Percentiles rank a stretch among this genome's conserved stretches.
Evolutionary conservation across 2,888 invertebrate genomes (phyloP).

Genomic region (Drosophila merina): DNA sequence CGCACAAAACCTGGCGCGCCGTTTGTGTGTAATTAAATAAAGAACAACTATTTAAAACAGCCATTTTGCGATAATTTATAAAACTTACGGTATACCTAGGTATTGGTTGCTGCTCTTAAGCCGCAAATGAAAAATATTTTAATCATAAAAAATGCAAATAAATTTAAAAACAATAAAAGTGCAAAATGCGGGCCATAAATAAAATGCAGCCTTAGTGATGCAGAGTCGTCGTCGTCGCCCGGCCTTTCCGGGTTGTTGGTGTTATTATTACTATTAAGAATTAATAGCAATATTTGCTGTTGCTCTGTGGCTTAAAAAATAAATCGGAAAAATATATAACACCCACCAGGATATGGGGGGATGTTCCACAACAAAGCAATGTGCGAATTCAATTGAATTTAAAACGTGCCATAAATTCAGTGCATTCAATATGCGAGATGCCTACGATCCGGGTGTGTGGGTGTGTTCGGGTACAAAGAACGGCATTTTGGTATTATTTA

Average conservation of each 20-base stretch:
- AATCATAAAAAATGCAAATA: conserved; percentile 53
- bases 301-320: conserved; percentile 37
- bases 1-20: conserved; percentile 33
- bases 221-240: conserved; percentile 11
- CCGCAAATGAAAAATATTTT: conserved; percentile 55
- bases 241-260: conserved; percentile 3
- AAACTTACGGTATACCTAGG: conserved; percentile 42
- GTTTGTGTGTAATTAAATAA: conserved; percentile 49
- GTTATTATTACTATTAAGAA: conserved; percentile 60
- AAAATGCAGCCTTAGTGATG: conserved; percentile 44
- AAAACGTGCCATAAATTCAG: conserved; percentile 63
- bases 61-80: conserved; percentile 35
- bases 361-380: conserved; percentile 45
- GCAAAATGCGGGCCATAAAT: conserved; percentile 47
- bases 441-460: conserved; percentile 11
- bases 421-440: conserved; percentile 38
- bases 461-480: conserved; percentile 18
- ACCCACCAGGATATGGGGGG: conserved; percentile 3
- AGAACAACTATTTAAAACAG: conserved; percentile 49
- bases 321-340: conserved; percentile 9
- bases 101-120: conserved; percentile 54
- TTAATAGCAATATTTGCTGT: conserved; percentile 63
- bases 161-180: conserved; percentile 51
- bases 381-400: conserved; percentile 63
- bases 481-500: conserved; percentile 65